Conservation (phyloP, 2,113 vertebrate species). For the Callospermophilus lateralis region DNA sequence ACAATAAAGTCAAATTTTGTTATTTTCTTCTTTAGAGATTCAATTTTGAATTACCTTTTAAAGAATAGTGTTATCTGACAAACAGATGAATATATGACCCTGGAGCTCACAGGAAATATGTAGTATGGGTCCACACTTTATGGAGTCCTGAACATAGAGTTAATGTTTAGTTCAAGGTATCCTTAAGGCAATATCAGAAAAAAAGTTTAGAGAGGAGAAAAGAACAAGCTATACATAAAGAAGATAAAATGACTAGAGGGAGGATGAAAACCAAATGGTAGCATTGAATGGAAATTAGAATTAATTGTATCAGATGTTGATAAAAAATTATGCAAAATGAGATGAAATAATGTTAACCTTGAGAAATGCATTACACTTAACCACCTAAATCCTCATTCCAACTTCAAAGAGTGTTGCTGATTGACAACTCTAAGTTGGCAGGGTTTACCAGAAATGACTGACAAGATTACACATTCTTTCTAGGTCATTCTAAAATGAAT, state of each 20-base stretch:
- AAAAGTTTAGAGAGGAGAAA: neutral
- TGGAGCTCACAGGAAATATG: neutral
- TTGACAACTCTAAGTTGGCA: neutral
- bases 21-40: neutral
- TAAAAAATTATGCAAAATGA: neutral
- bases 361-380: neutral
- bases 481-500: neutral
- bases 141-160: neutral
- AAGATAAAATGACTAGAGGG: neutral
- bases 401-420: neutral
- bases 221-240: neutral
- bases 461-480: neutral
- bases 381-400: neutral
- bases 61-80: neutral
- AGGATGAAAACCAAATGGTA: neutral
- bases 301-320: neutral
- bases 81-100: neutral
- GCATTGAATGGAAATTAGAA: neutral
- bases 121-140: neutral
- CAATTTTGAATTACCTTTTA: neutral
- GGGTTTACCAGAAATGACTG: neutral
- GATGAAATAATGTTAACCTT: neutral
- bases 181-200: neutral
- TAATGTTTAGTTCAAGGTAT: neutral
- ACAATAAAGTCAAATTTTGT: neutral